Evolutionary conservation across 1,140 invertebrate species (phyloP).

Genomic region (Drosophila seguyi): DNA sequence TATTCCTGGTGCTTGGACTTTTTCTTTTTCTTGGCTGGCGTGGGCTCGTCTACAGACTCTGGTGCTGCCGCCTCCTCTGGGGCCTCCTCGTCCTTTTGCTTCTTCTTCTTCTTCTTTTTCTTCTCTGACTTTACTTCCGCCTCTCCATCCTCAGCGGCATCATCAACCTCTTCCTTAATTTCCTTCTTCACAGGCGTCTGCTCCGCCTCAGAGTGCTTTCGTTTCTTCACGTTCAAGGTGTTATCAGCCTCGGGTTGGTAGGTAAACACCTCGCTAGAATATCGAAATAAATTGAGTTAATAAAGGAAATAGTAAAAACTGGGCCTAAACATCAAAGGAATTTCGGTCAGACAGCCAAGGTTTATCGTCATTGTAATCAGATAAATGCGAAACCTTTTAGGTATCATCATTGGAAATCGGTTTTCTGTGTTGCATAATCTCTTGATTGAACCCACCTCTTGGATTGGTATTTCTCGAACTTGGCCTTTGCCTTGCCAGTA

Average conservation of each 20-base stretch:
- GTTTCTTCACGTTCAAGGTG: conserved; percentile 86
- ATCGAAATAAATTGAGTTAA: background rate
- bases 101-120: conserved; percentile 86
- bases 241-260: conserved; percentile 88
- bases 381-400: conserved; percentile 71
- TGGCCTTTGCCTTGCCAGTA: conserved; percentile 93
- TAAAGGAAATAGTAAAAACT: background rate
- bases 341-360: conserved; percentile 83
- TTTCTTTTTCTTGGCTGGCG: conserved; percentile 76
- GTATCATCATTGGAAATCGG: conserved; percentile 67
- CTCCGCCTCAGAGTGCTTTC: conserved; percentile 85
- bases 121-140: conserved; percentile 67
- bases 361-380: conserved; percentile 75
- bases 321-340: conserved; percentile 2
- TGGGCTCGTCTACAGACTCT: conserved; percentile 38
- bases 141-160: conserved; percentile 60
- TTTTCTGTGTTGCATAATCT: conserved; percentile 1
- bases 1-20: conserved; percentile 71
- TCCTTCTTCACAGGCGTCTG: conserved; percentile 75
- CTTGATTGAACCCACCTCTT: conserved; percentile 87
- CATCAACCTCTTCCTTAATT: conserved; percentile 53
- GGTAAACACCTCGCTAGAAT: conserved; percentile 88
- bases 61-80: conserved; percentile 37
- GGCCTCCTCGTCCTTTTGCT: conserved; percentile 74
- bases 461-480: conserved; percentile 96